Evolutionary conservation across 1,140 invertebrate genomes (phyloP).

Genomic region (Lepidurus arcticus): DNA sequence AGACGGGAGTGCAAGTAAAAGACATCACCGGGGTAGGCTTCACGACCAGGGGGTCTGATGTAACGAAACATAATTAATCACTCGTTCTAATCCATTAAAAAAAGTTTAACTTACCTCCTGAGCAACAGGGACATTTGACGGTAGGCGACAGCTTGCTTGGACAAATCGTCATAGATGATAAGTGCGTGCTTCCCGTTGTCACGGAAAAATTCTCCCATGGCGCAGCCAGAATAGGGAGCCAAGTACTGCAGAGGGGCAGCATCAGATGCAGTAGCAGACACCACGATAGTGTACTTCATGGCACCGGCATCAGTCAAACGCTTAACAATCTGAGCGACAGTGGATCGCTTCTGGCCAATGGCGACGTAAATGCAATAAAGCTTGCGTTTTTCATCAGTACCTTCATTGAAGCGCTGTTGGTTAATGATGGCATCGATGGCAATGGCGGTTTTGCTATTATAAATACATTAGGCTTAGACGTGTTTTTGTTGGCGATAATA

Average conservation of each 20-base stretch:
- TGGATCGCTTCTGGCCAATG: conserved; percentile 99
- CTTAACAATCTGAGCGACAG: conserved; percentile 98
- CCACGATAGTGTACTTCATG: conserved; percentile 96
- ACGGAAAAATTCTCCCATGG: conserved; percentile 98
- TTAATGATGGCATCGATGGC: conserved; percentile 99
- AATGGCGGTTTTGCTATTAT: conserved; percentile 88
- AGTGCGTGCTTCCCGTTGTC: conserved; percentile 99
- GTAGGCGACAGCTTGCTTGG: conserved; percentile 99
- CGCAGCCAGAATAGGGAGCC: conserved; percentile 98
- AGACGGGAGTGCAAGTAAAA: conserved; percentile 99
- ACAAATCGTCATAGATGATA: conserved; percentile 99
- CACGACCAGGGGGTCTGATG: conserved; percentile 97
- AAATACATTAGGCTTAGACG: conserved; percentile 28
- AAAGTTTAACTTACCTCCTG: conserved; percentile 47
- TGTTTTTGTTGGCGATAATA: background rate
- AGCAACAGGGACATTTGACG: conserved; percentile 99
- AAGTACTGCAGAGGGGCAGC: conserved; percentile 98
- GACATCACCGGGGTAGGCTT: conserved; percentile 99
- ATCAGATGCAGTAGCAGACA: conserved; percentile 98
- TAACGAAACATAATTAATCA: background rate
- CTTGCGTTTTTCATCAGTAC: conserved; percentile 95
- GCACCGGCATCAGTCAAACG: conserved; percentile 90
- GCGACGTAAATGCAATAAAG: conserved; percentile 99
- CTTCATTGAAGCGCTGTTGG: conserved; percentile 98
- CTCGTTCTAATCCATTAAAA: background rate